Evolutionary conservation across 2,888 invertebrate genomes (phyloP).

Genomic region (Dusona sp.): DNA sequence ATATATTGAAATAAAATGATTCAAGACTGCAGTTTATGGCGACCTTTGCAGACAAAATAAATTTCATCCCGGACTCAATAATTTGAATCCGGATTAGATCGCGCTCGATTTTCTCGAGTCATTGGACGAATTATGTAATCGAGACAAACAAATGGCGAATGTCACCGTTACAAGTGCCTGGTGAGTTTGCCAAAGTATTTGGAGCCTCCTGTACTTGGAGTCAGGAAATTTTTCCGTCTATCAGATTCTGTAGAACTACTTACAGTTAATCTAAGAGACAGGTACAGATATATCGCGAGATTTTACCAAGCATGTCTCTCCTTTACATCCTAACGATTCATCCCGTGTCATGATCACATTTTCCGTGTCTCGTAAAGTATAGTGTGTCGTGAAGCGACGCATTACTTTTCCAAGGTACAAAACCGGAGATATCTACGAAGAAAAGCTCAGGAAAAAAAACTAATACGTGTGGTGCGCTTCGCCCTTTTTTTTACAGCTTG

Average conservation of each 20-base stretch:
- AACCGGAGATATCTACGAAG: background rate
- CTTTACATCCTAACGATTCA: conserved; percentile 59
- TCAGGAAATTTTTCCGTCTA: background rate
- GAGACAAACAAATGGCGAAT: background rate
- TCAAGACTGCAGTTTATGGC: background rate
- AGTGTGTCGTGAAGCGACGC: conserved; percentile 10
- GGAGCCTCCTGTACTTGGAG: background rate
- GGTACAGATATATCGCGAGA: conserved; percentile 3
- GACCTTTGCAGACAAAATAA: background rate
- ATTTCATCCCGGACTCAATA: background rate
- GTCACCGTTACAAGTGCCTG: background rate
- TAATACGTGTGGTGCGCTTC: conserved; percentile 40
- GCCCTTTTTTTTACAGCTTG: conserved; percentile 53
- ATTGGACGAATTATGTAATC: background rate
- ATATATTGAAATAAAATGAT: background rate
- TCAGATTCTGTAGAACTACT: conserved; percentile 20
- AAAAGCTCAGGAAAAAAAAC: conserved; percentile 30
- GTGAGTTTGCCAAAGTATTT: background rate
- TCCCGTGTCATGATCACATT: conserved; percentile 49
- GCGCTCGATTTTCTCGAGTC: background rate
- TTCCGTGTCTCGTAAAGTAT: conserved; percentile 14
- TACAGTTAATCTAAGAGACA: conserved; percentile 40
- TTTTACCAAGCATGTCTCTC: conserved; percentile 59
- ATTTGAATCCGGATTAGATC: background rate
- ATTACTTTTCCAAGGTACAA: conserved; percentile 33